Base-by-base conservation (phyloP, 2,797 vertebrate genomes). In the Crocidura indochinensis region DNA sequence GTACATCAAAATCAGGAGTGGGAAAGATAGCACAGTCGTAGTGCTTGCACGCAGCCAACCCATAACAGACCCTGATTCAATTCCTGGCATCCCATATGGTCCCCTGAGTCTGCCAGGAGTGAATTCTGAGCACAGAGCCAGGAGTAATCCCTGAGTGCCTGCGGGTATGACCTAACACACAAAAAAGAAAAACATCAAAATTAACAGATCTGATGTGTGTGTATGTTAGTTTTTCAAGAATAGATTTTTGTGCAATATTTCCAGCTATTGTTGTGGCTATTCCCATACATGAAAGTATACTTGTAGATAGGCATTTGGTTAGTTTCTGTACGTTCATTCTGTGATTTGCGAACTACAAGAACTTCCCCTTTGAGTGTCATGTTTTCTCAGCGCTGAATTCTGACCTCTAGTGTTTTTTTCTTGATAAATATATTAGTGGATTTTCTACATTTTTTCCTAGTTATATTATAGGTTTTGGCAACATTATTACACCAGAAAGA, bases 341-440 rank as follows among this genome's bases (percentile, higher is more conserved):
- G 60, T 81, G 38, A 71, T 92, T 79, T 80, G n/a, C 14, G 77
- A 56, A 79, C 8, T 89, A 44, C 49, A 51, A 73, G 15, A 24
- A 87, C 81, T 93, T 92, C 8, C 22, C 19, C 51, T 78, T 89
- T 84, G 87, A 77, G 75, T 89, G 62, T 92, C 65, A 31, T 64
- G 2, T 90, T 87, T 80, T 60, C 79, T 76, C 29, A 77, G 19
- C 10, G 38, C 56, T 84, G 46, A 65, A 78, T 76, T 92, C 84
- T 92, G 31, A 46, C 29, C 51, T 73, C 47, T 88, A 81, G 3
- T 2, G 79, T 20, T 20, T 73, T 38, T 85, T 78, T 12, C 19
- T 85, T 83, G 68, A 71, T 91, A 80, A 74, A 22, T 27, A 24
- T 69, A 27, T 14, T 79, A 8, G 27, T 83, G 49, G 15, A 83